Evolutionary conservation across 1,140 invertebrate genomes (phyloP), one percentile per base, ranked within the genome.

Genomic region (Drosophila melanica): DNA sequence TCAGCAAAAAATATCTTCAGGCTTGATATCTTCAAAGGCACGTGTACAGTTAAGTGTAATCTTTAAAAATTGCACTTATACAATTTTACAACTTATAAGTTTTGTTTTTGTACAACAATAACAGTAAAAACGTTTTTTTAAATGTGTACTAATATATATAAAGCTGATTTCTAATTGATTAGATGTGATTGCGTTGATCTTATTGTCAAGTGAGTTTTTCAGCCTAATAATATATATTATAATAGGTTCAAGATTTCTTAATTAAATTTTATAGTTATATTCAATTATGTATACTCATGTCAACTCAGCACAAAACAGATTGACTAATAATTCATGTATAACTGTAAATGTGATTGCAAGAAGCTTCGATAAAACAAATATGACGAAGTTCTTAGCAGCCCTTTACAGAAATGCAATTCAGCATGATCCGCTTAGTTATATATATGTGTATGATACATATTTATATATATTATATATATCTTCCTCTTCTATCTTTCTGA

Each of bases 321-420:
- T 8, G 18, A 47, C 44, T 23, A 23, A n/a, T 20, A 48, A 12
- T 7, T n/a, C 5, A 11, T 23, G n/a, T 12, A 7, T 48, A 48
- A 48, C 27, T 48, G 20, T 7, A 27, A n/a, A 9, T 30, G 23
- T 14, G 1, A 50, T n/a, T 14, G 30, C 44, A 7, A 47, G n/a
- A 50, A 16, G 48, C 9, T 59, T 59, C 12, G 42, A 45, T 59
- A 44, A 44, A 59, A 18, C 23, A 41, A 44, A 50, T 27, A 30
- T 30, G 12, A 33, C 23, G 23, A 14, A 30, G 23, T 50, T 30
- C 48, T 16, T 30, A 23, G 1, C 20, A 47, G 10, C 18, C 20
- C 20, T 10, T 23, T 27, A 35, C 18, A 11, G 30, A 47, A 59
- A 12, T 37, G 39, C 48, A 69, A 58, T 47, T 66, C 62, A 64